Conservation (phyloP, 2,797 vertebrate genomes). For the Austrolebias charrua region DNA sequence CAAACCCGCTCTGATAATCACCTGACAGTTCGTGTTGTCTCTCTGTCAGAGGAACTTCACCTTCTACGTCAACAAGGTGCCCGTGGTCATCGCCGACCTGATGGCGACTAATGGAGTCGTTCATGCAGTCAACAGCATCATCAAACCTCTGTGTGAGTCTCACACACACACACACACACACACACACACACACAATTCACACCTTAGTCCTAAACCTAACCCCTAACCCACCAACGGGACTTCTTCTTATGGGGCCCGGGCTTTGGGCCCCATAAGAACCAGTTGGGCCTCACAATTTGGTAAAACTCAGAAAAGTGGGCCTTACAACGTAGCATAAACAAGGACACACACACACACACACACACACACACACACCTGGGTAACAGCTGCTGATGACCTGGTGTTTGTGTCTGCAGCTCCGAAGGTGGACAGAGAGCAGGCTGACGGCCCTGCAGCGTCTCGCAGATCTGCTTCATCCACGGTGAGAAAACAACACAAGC, state of each 20-base stretch:
- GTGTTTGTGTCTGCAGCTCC: slow-evolving; percentile 58
- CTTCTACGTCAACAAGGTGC: slow-evolving; percentile 86
- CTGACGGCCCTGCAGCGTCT: slow-evolving; percentile 47
- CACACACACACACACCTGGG: too few relatives aligned
- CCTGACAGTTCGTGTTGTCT: too few relatives aligned
- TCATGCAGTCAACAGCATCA: slow-evolving; percentile 82
- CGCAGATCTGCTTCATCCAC: slow-evolving; percentile 38
- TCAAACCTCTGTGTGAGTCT: slow-evolving; percentile 87
- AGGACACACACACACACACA: too few relatives aligned
- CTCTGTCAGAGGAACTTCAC: slow-evolving; percentile 82
- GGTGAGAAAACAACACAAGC: slow-evolving; percentile 51
- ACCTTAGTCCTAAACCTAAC: too few relatives aligned
- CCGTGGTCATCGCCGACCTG: slow-evolving; percentile 85
- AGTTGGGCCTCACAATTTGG: too few relatives aligned
- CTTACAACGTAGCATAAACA: too few relatives aligned
- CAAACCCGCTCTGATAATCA: neutral
- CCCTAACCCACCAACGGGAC: too few relatives aligned
- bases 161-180: too few relatives aligned
- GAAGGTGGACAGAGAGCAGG: slow-evolving; percentile 69
- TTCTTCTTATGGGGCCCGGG: too few relatives aligned
- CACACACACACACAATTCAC: too few relatives aligned
- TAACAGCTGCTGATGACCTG: neutral
- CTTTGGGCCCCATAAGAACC: too few relatives aligned
- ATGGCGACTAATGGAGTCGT: slow-evolving; percentile 97
- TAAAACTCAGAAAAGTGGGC: too few relatives aligned